A percentile compares a stretch with the other conserved stretches of the same genome.
Evolutionary conservation across 1,140 invertebrate genomes (phyloP).

Genomic region (Drosophila paulistorum): DNA sequence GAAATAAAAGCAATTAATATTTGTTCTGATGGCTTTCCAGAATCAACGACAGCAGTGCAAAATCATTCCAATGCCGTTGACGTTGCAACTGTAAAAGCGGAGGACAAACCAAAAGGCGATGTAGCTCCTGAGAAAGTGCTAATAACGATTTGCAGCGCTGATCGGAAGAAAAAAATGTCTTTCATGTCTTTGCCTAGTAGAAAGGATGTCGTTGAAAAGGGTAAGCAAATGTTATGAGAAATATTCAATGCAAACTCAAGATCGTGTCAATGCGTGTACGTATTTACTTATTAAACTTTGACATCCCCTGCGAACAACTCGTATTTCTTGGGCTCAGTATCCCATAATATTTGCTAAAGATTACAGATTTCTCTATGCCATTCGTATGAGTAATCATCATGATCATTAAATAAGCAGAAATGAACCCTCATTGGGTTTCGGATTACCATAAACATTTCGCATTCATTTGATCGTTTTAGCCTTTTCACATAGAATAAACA

Average conservation of each 20-base stretch:
- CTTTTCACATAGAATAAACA: no score
- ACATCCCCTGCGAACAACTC: no score
- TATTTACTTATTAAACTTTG: no score
- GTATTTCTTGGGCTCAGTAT: no score
- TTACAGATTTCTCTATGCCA: no score
- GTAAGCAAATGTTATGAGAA: constrained; percentile 32
- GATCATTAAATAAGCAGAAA: no score
- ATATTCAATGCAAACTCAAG: neutral
- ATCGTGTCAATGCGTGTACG: no score
- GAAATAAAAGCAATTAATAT: constrained; percentile 12
- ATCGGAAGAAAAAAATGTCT: constrained; percentile 70
- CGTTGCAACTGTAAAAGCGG: constrained; percentile 32
- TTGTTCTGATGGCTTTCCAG: constrained; percentile 9
- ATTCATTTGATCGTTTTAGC: no score
- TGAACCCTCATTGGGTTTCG: no score
- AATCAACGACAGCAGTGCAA: constrained; percentile 23
- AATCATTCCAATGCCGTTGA: constrained; percentile 44
- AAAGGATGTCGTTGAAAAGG: constrained; percentile 74
- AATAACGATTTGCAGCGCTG: constrained; percentile 73
- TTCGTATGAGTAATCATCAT: no score
- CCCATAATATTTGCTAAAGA: no score
- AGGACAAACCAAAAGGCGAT: constrained; percentile 48
- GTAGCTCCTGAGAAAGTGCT: constrained; percentile 60
- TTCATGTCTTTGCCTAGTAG: constrained; percentile 70
- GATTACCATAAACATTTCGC: no score